These are phyloP conservation scores for Tinamus guttatus DNA, from an alignment of 2,113 vertebrate species.

Conservation along the genomic window DNA sequence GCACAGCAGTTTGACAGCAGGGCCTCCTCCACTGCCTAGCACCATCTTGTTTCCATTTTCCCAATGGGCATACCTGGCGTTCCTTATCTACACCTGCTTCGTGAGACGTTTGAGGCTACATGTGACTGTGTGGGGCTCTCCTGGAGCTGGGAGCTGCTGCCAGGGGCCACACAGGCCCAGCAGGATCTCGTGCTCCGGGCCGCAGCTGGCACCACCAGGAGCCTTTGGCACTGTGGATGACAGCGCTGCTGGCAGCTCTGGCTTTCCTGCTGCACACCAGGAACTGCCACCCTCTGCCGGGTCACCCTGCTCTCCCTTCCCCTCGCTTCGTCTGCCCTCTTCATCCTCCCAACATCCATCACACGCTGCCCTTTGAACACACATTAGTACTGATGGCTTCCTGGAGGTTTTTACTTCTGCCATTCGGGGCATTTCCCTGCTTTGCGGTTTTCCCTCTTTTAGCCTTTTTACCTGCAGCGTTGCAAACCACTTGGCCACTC, in stretches of 20 bases:
- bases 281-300: background rate
- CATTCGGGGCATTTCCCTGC: background rate
- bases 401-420: background rate
- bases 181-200: background rate
- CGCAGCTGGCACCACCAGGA: rapidly evolving
- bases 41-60: background rate
- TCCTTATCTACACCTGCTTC: background rate
- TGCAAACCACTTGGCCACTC: background rate
- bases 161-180: background rate
- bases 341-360: background rate
- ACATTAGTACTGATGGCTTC: background rate
- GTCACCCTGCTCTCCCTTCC: background rate
- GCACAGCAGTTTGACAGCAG: background rate
- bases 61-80: background rate
- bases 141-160: background rate
- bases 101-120: background rate
- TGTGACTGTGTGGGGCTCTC: background rate
- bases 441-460: background rate
- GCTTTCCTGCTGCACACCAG: background rate
- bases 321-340: background rate
- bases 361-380: background rate
- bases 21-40: background rate
- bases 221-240: background rate
- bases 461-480: background rate
- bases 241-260: rapidly evolving